These are phyloP conservation scores for Bucorvus abyssinicus DNA, from an alignment of 2,797 vertebrate species.

Conservation along the genomic window DNA sequence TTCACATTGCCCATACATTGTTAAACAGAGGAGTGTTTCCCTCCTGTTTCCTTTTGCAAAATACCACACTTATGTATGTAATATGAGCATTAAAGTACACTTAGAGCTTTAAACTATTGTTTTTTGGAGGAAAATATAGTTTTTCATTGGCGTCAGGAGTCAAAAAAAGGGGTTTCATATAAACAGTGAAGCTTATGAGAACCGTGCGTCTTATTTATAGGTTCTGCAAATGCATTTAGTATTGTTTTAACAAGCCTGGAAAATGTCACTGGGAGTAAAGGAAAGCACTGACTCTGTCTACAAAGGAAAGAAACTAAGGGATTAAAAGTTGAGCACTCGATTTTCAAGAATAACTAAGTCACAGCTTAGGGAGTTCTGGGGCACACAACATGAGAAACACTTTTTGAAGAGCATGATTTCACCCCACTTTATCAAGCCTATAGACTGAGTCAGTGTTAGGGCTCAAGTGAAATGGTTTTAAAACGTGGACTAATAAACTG, in stretches of 20 bases:
- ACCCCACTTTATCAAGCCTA: neutral
- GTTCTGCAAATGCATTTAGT: neutral
- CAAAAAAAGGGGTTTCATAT: neutral
- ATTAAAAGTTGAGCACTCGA: neutral
- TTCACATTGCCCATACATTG: neutral
- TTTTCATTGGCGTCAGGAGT: constrained; percentile 10
- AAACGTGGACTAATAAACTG: neutral
- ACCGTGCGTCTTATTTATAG: constrained; percentile 5
- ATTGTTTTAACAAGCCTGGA: neutral
- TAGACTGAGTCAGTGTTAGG: neutral
- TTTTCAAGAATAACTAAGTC: neutral
- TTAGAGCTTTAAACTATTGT: constrained; percentile 40
- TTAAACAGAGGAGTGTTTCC: constrained; percentile 56
- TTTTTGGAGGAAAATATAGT: neutral
- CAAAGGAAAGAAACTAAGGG: neutral
- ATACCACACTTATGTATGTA: neutral
- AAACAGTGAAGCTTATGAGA: neutral
- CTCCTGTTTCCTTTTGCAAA: constrained; percentile 72
- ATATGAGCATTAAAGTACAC: neutral
- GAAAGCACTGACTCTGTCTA: neutral
- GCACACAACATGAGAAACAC: neutral
- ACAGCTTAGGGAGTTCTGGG: neutral
- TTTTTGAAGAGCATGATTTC: neutral
- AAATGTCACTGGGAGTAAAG: neutral
- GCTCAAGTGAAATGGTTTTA: neutral